A percentile compares a stretch with the other conserved stretches of the same genome.
Evolutionary conservation across 2,113 vertebrate species (phyloP).

Genomic region (Sorex araneus): DNA sequence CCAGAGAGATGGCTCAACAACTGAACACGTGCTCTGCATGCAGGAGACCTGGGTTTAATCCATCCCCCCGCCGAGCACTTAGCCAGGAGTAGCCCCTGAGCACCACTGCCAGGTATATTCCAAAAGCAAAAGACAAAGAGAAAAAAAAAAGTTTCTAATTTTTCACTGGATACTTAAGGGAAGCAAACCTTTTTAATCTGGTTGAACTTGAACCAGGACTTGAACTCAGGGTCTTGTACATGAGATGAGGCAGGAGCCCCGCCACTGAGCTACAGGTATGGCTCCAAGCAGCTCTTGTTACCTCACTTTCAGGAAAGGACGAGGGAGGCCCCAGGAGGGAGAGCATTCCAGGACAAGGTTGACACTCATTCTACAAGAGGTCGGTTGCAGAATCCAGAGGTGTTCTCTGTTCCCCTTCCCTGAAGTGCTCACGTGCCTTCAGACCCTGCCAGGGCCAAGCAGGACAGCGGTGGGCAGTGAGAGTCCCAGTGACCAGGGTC

Average conservation of each 20-base stretch:
- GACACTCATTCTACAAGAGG: background rate
- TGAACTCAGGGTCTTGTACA: too few relatives aligned
- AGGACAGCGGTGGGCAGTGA: background rate
- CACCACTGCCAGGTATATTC: too few relatives aligned
- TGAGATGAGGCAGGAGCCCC: too few relatives aligned
- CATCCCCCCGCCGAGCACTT: too few relatives aligned
- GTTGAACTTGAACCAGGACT: too few relatives aligned
- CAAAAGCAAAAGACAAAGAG: too few relatives aligned
- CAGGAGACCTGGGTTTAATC: too few relatives aligned
- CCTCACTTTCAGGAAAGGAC: background rate
- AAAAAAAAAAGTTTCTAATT: too few relatives aligned
- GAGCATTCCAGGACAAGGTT: background rate
- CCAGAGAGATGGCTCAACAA: too few relatives aligned
- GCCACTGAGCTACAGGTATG: too few relatives aligned
- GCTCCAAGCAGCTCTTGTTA: background rate
- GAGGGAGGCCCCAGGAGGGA: slow-evolving; percentile 12
- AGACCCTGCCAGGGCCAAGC: background rate
- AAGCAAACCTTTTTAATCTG: slow-evolving; percentile 34
- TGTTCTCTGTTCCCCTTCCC: background rate
- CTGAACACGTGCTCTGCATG: too few relatives aligned
- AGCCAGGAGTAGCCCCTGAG: too few relatives aligned
- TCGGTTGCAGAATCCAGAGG: slow-evolving; percentile 5
- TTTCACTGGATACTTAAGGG: slow-evolving; percentile 44
- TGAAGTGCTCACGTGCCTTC: slow-evolving; percentile 21
- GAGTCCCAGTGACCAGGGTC: background rate